These are phyloP conservation scores for Trachemys scripta DNA, from an alignment of 2,113 vertebrate species.

Conservation along the genomic window DNA sequence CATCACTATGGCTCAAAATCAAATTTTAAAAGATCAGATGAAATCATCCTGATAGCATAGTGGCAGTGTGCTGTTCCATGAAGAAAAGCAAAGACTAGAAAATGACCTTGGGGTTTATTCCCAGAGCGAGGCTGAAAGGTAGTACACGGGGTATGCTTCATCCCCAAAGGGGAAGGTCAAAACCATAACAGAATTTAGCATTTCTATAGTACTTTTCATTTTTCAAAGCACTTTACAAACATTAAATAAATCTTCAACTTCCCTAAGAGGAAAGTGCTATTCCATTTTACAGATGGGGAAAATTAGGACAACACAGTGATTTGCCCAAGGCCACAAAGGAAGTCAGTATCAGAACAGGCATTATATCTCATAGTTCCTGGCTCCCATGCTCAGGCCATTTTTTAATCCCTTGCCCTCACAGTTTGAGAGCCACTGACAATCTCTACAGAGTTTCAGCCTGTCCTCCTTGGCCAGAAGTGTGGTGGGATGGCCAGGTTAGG, in stretches of 20 bases:
- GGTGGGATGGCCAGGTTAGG: not conserved
- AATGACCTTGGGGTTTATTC: no score
- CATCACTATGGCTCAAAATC: not conserved
- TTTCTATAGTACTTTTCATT: not conserved
- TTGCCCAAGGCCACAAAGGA: not conserved
- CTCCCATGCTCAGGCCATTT: not conserved
- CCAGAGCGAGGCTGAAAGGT: not conserved
- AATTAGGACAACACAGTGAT: not conserved
- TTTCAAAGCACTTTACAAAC: not conserved
- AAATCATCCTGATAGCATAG: not conserved
- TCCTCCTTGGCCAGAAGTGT: accelerated
- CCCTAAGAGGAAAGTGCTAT: not conserved
- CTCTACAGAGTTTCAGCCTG: not conserved
- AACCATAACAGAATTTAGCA: not conserved
- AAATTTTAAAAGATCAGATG: not conserved
- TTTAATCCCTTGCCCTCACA: not conserved
- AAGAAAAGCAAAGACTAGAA: not conserved
- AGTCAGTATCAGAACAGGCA: not conserved
- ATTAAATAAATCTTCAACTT: not conserved
- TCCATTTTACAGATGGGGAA: not conserved
- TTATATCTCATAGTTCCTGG: not conserved
- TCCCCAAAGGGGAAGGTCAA: not conserved
- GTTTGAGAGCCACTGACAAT: not conserved
- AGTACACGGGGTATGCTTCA: not conserved
- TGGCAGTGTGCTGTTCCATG: accelerated